Base-by-base conservation (phyloP, 2,888 invertebrate species). In the Lucinisca nassula region DNA sequence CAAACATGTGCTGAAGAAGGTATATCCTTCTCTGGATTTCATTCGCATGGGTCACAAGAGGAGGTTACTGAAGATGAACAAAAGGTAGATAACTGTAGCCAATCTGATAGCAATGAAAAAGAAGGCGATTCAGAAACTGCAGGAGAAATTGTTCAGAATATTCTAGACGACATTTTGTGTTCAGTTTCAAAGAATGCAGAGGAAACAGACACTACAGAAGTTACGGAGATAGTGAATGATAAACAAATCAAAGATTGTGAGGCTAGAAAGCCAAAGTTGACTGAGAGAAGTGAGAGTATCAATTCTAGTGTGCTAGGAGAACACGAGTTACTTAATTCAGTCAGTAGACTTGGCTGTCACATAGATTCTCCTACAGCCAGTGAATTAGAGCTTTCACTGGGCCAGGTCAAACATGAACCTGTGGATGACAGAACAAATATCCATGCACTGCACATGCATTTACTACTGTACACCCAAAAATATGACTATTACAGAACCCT, bases 381-480 rank as follows among this genome's bases (percentile, higher is more conserved):
- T 88, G 95, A 95, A 70, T 85, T 85, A 32, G 94, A 94, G 61
- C 74, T 93, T 8, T 81, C 87, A 67, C 49, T 82, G 24, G 82
- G 82, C 12, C 73, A 79, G 49, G 40, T 3, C 0, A 67, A 35
- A 35, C 67, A 14, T 6, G 77, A 80, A 12, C 76, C 49, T 12
- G 82, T 82, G 10, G 89, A 90, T 32, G 94, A 95, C 79, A 93
- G 95, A 3, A 95, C 96, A 12, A 94, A 93, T 51, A 97, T 98
- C 51, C 98, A 98, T 95, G 98, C 98, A 37, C 97, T 98, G 84
- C 98, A 98, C 95, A 98, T 98, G 32, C 98, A 98, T 95, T 97
- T 98, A 96, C 97, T 98, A 61, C 97, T 98, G 1, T 98, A 98
- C 95, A 97, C 97, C 92, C 98, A 98, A 89, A 97, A 98, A 27